Evolutionary conservation across 2,797 vertebrate species (phyloP).

Genomic region (Neopelma chrysocephalum): DNA sequence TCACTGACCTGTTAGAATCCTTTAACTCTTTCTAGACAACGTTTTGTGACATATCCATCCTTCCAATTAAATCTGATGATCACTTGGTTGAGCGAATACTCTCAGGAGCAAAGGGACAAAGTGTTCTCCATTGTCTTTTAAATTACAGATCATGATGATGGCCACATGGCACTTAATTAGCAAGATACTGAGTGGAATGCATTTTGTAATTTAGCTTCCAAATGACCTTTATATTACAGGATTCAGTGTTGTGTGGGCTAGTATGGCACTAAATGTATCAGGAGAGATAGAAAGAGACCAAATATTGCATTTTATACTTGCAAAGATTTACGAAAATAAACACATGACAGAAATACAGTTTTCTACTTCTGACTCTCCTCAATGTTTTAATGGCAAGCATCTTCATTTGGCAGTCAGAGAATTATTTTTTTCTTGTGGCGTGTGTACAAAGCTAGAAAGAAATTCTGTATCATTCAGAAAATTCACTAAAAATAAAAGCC

Average conservation of each 20-base stretch:
- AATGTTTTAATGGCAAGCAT: not conserved
- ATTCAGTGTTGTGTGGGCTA: not conserved
- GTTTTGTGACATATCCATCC: constrained; percentile 11
- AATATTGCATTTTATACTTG: not conserved
- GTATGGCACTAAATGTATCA: not conserved
- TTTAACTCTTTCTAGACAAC: constrained; percentile 46
- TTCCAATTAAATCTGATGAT: constrained; percentile 28
- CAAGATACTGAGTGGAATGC: not conserved
- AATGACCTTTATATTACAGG: not conserved
- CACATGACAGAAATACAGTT: not conserved
- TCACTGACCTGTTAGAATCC: constrained; percentile 31
- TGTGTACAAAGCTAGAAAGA: not conserved
- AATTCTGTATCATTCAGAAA: not conserved
- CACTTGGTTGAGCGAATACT: not conserved
- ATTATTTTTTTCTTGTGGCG: not conserved
- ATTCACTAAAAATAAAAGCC: not conserved
- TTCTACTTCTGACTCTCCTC: not conserved
- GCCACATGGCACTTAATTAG: not conserved
- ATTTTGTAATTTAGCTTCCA: not conserved
- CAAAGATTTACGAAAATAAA: not conserved
- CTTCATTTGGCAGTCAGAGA: not conserved
- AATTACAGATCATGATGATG: not conserved
- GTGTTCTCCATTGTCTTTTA: not conserved
- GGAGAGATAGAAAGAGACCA: not conserved
- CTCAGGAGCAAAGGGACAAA: not conserved